Base-by-base conservation (phyloP, 2,797 vertebrate species). In the Pagetopsis macropterus region DNA sequence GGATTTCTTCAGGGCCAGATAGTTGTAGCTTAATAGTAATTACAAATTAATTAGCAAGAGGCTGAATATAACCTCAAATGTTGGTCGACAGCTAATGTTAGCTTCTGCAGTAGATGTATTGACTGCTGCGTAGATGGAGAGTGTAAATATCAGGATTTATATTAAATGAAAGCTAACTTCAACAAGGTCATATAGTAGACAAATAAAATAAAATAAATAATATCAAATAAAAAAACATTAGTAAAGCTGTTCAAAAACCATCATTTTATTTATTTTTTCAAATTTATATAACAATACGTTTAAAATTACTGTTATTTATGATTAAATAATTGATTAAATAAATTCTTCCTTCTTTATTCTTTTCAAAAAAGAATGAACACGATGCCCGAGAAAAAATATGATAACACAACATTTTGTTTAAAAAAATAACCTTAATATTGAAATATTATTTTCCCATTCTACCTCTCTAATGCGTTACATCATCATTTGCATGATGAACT, bases 401-500 rank as follows among this genome's bases (percentile, higher is more conserved):
- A 37, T 37, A 37, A 37, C 7, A 7, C 33, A 6, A 9, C 6
- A 37, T 37, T 37, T 6, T 37, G 33, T 37, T 37, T 37, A 9
- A 37, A 37, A 37, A 37, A 37, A 37, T 9, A 37, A 37, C 33
- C 33, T 37, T 49, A 44, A 11, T 60, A 2, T 6, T 51, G 4
- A 70, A 73, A 57, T 41, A 49, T 17, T 59, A 9, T 1, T 0
- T 56, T 79, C 37, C 23, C 12, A 3, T 45, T 67, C 16, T 33
- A 40, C 40, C 31, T 61, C 19, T 78, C 2, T 49, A 52, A 75
- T 75, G 65, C 69, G 68, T 56, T 48, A 15, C 54, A 76, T 52
- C 40, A 69, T 27, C 13, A 74, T 81, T 71, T 75, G 54, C 82
- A 84, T 76, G 9, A 64, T 78, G 9, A 64, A 72, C 19, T 40